These are phyloP conservation scores for Bhutanitis thaidina DNA, from an alignment of 2,888 invertebrate genomes.

Conservation along the genomic window DNA sequence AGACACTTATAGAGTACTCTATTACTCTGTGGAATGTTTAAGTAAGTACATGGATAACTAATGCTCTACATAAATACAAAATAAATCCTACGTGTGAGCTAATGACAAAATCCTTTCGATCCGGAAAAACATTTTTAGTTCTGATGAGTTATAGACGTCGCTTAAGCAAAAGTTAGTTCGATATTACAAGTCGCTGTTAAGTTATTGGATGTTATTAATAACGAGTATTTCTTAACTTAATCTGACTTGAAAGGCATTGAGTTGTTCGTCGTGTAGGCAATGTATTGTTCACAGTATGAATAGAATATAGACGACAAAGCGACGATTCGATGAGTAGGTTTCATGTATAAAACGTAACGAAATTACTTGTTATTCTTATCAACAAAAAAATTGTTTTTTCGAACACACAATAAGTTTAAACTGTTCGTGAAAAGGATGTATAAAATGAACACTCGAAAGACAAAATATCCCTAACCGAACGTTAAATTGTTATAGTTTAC, in stretches of 20 bases:
- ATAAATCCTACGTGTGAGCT: conserved; percentile 45
- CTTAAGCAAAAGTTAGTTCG: conserved; percentile 75
- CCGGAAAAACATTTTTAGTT: conserved; percentile 75
- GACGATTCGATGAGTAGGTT: neutral
- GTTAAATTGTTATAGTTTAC: conserved; percentile 15
- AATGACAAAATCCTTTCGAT: conserved; percentile 62
- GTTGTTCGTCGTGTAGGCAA: conserved; percentile 62
- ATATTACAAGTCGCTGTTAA: conserved; percentile 73
- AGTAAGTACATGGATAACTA: conserved; percentile 5
- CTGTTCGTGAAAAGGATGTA: neutral
- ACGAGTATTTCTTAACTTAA: conserved; percentile 74
- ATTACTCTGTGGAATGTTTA: neutral
- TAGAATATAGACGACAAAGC: conserved; percentile 37
- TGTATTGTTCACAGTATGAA: conserved; percentile 61
- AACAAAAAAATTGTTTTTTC: neutral
- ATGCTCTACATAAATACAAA: conserved; percentile 23
- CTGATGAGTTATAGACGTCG: conserved; percentile 68
- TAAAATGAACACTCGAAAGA: neutral
- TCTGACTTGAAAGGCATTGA: conserved; percentile 76
- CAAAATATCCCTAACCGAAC: conserved; percentile 13
- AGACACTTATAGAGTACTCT: neutral
- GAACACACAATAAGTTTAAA: neutral
- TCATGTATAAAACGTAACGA: neutral
- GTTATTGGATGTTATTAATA: conserved; percentile 78
- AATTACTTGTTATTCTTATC: neutral